Base-by-base conservation (phyloP, 1,140 invertebrate species). In the Pachyrhynchus sulphureomaculatus region DNA sequence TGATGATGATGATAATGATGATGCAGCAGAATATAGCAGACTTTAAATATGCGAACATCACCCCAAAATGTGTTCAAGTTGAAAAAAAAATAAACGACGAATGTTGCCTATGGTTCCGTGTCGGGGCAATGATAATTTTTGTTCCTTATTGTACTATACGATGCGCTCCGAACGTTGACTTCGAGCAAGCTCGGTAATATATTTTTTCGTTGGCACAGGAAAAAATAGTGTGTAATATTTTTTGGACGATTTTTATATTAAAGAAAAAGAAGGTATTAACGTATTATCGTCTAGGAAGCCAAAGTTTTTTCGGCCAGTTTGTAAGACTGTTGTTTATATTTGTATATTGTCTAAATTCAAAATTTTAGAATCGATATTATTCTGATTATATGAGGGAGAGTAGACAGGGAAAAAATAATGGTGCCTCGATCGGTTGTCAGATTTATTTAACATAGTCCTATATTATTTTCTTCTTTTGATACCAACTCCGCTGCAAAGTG, bases 221-320 rank as follows among this genome's bases (percentile, higher is more conserved):
- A 32, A 13, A 5, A 15, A 10, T 70, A 72, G 68, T 64, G 64
- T 29, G 49, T 65, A 70, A 66, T 65, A 62, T 62, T 64, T 75
- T 73, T 73, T 72, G 66, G 68, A 73, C 70, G 68, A 66, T 70
- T 73, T 73, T 72, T 42, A 42, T 42, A 42, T 42, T 42, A 9
- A 20, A 21, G n/a, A 37, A 32, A 32, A 6, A 37, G n/a, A 37
- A 37, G 15, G 15, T 18, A 9, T 42, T 42, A 42, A 9, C 3
- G 10, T 44, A 18, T 20, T 45, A 23, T 68, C 70, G 71, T 74
- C 69, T 72, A 72, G 66, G 65, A 71, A 67, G 71, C 72, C 72
- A 74, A 75, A 75, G 71, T 73, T 10, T 26, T n/a, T 74, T 75
- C 71, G 74, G 74, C 74, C 74, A 74, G 74, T 75, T 75, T 61